phyloP scores from a whole-genome alignment of 1,140 invertebrate species.

The Hylyphantes graminicola region DNA sequence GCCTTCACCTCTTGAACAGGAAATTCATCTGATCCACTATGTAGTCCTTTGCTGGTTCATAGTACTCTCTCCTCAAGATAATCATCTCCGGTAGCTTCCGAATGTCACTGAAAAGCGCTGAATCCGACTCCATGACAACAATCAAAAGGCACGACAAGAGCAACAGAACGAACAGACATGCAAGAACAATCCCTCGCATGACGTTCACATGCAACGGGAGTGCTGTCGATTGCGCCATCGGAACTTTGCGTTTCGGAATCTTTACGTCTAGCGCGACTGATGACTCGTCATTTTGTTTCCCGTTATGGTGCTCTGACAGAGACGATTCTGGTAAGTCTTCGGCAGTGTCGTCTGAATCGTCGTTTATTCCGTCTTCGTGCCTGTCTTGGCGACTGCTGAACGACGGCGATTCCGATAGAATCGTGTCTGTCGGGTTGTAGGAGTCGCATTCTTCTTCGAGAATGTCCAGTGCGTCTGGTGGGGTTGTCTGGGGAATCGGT shows the following conservation, averaged over 20 bases:
- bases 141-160: conserved; percentile 65
- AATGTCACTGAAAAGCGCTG: conserved; percentile 76
- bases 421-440: conserved; percentile 41
- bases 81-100: conserved; percentile 83
- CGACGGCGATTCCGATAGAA: conserved; percentile 48
- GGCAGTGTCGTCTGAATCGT: conserved; percentile 32
- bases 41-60: conserved; percentile 82
- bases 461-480: conserved; percentile 37
- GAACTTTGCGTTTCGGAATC: conserved; percentile 61
- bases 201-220: conserved; percentile 68
- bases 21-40: conserved; percentile 61
- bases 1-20: conserved; percentile 45
- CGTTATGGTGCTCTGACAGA: neutral
- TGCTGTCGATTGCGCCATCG: conserved; percentile 59
- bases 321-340: conserved; percentile 41
- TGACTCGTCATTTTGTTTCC: conserved; percentile 6
- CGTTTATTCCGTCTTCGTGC: conserved; percentile 22
- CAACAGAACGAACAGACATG: conserved; percentile 71
- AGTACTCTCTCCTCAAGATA: conserved; percentile 81
- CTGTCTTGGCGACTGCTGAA: conserved; percentile 37
- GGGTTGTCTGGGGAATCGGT: neutral
- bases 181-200: conserved; percentile 78
- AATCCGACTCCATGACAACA: conserved; percentile 74
- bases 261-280: conserved; percentile 49
- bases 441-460: conserved; percentile 52